Conservation (phyloP, 2,113 vertebrate species). For the Nesoenas mayeri region DNA sequence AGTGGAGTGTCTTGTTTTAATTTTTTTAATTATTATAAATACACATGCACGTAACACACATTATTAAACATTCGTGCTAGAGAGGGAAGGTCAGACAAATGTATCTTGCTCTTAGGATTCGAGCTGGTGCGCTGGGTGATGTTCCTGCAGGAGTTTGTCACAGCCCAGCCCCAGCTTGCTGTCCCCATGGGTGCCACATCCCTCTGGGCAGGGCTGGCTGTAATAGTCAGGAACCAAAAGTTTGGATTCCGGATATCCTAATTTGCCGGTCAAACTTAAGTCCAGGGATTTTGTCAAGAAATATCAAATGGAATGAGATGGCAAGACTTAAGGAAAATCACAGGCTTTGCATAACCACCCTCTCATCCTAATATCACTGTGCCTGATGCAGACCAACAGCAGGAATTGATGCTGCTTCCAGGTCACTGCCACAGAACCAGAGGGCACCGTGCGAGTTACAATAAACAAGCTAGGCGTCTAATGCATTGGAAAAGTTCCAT, state of each 20-base stretch:
- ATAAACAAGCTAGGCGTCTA: background rate
- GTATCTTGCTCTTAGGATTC: background rate
- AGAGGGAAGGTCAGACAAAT: constrained; percentile 20
- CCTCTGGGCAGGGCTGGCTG: background rate
- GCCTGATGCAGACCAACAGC: background rate
- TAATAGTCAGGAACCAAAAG: background rate
- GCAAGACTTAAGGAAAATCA: background rate
- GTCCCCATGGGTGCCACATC: background rate
- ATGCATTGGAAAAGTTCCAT: background rate
- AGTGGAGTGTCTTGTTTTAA: constrained; percentile 44
- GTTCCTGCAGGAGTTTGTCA: background rate
- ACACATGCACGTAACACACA: constrained; percentile 19
- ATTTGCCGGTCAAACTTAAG: background rate
- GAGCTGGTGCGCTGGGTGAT: background rate
- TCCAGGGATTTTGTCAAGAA: background rate
- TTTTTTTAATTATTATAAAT: constrained; percentile 54
- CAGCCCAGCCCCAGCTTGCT: background rate
- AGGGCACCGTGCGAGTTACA: background rate
- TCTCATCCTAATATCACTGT: background rate
- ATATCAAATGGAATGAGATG: background rate
- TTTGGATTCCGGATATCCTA: background rate
- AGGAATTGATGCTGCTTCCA: background rate
- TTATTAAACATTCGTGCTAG: background rate
- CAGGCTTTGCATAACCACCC: accelerated
- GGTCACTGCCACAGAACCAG: background rate